Evolutionary conservation across 2,888 invertebrate genomes (phyloP).

Genomic region (Catocala nupta): DNA sequence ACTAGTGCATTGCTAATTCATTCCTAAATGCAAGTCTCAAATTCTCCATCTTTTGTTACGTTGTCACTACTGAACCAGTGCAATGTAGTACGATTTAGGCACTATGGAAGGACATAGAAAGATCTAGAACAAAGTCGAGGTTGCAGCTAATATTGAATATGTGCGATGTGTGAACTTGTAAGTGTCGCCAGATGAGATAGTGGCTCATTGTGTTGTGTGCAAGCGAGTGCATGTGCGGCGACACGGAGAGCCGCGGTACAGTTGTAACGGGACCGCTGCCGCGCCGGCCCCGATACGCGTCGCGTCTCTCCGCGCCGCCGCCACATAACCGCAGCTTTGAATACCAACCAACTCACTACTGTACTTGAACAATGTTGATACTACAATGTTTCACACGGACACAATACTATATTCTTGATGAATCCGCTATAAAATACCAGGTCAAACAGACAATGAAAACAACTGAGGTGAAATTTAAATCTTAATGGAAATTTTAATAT

Average conservation of each 20-base stretch:
- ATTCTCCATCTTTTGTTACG: too few species aligned
- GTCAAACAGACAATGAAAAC: conserved; percentile 17
- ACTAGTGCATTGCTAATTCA: too few species aligned
- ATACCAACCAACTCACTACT: conserved; percentile 12
- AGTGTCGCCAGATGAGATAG: conserved; percentile 9
- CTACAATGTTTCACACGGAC: conserved; percentile 14
- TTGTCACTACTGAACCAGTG: too few species aligned
- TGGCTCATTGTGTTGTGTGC: conserved; percentile 24
- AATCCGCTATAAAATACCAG: conserved; percentile 9
- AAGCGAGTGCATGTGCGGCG: conserved; percentile 18
- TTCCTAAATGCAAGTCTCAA: too few species aligned
- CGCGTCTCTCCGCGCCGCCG: conserved; percentile 14
- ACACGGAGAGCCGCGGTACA: conserved; percentile 36
- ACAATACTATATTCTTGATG: conserved; percentile 10
- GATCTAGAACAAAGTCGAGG: too few species aligned
- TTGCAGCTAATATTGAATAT: neutral
- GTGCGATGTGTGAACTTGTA: neutral
- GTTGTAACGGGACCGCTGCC: conserved; percentile 47
- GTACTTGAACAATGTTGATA: conserved; percentile 10
- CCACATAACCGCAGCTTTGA: conserved; percentile 8
- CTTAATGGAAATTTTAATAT: neutral
- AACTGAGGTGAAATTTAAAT: neutral
- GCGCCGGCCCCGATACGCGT: conserved; percentile 45
- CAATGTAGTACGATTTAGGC: too few species aligned
- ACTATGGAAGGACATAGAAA: too few species aligned